phyloP scores from a whole-genome alignment of 1,140 invertebrate species.

The Zaprionus gabonicus region DNA sequence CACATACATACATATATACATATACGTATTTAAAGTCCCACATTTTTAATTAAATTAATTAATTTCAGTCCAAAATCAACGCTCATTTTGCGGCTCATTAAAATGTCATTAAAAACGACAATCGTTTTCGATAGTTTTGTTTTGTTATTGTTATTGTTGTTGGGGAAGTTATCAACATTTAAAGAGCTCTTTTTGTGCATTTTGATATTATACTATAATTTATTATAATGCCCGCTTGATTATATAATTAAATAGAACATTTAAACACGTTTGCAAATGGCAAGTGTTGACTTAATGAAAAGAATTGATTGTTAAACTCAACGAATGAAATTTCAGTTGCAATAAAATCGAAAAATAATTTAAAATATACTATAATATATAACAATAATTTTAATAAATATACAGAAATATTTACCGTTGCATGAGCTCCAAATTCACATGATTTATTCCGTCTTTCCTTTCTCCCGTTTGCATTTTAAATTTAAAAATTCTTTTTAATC shows the following conservation, averaged over 20 bases:
- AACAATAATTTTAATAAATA: background rate
- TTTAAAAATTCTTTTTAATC: background rate
- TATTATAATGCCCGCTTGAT: background rate
- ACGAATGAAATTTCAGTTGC: no score
- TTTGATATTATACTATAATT: slow-evolving; percentile 8
- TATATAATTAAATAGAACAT: background rate
- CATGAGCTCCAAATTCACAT: background rate
- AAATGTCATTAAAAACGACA: slow-evolving; percentile 74
- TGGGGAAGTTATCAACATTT: background rate
- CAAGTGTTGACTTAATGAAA: background rate
- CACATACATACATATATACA: background rate
- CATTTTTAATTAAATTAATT: slow-evolving; percentile 66
- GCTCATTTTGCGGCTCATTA: slow-evolving; percentile 72
- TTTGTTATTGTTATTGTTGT: no score
- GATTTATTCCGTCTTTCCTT: background rate
- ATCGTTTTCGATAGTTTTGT: slow-evolving; percentile 32
- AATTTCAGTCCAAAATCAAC: slow-evolving; percentile 64
- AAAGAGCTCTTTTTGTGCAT: slow-evolving; percentile 10
- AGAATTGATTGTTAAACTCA: no score
- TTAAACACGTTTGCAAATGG: background rate
- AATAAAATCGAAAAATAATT: background rate
- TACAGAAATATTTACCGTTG: background rate
- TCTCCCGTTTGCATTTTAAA: background rate
- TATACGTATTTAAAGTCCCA: background rate
- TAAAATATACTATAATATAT: background rate